These are phyloP conservation scores for Leptopilina drosophilae DNA, from an alignment of 2,888 invertebrate species.

Conservation along the genomic window DNA sequence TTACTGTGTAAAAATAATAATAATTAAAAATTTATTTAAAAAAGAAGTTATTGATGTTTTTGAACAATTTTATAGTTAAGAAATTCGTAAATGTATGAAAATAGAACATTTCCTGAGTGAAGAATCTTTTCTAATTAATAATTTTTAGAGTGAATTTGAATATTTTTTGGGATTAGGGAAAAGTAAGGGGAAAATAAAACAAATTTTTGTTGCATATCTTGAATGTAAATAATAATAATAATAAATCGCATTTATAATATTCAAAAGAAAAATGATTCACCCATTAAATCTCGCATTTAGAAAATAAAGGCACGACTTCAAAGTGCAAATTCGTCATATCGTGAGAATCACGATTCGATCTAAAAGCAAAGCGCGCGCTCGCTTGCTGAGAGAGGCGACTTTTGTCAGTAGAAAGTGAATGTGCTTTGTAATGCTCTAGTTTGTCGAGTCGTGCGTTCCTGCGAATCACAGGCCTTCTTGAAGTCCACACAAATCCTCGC, in stretches of 20 bases:
- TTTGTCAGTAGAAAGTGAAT: conserved; percentile 39
- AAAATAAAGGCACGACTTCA: conserved; percentile 22
- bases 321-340: conserved; percentile 36
- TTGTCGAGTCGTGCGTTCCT: conserved; percentile 26
- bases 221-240: not conserved
- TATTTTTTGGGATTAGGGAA: too few species aligned
- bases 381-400: not conserved
- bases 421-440: conserved; percentile 36
- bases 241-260: not conserved
- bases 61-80: too few species aligned
- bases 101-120: too few species aligned
- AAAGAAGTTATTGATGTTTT: too few species aligned
- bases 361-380: not conserved
- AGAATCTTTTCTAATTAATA: too few species aligned
- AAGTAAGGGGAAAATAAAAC: too few species aligned
- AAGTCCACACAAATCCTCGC: conserved; percentile 9
- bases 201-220: not conserved
- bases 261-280: conserved; percentile 10
- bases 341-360: conserved; percentile 29
- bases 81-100: too few species aligned
- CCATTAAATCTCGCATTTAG: conserved; percentile 23
- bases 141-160: too few species aligned
- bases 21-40: too few species aligned
- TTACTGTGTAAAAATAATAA: too few species aligned
- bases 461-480: not conserved